Base-by-base conservation (phyloP, 1,140 invertebrate species). In the Nixonia krombeini region DNA sequence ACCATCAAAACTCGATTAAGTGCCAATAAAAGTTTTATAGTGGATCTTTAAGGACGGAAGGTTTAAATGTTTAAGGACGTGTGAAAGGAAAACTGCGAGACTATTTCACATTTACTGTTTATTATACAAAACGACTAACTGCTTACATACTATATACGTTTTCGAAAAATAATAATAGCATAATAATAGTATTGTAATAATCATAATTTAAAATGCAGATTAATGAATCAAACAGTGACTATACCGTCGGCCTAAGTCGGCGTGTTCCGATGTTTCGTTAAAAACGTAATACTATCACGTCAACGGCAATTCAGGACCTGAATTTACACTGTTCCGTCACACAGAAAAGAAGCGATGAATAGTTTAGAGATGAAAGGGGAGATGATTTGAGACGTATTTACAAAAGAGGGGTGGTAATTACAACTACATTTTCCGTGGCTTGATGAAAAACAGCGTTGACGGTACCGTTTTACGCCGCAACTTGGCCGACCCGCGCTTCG, bases 41-140 rank as follows among this genome's bases (percentile, higher is more conserved):
- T n/a, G n/a, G n/a, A n/a, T n/a, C n/a, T n/a, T n/a, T n/a, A n/a
- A n/a, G n/a, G n/a, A n/a, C n/a, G n/a, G n/a, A n/a, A n/a, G n/a
- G n/a, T n/a, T n/a, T 21, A 21, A 21, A 21, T 2, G 21, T 3
- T 6, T 6, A 21, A 21, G 21, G 21, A 21, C 6, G 21, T 6
- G 6, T 6, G 6, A 29, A 29, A 10, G 3, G 9, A 29, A 29
- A 10, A 29, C 10, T 4, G 7, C 2, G 16, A 9, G 4, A 28
- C 21, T 67, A 57, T 70, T 64, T 69, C 55, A 59, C 64, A 70
- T 52, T 70, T 69, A 64, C 42, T 66, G 41, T 74, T 78, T 76
- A 66, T 75, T 72, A 58, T 72, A 73, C 62, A 75, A 76, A 73
- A 74, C 68, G 67, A 66, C 63, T 66, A 71, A 50, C 58, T 72